Conservation (phyloP, 37 sponge, comb jelly and placozoan genomes). For the Cliona cf. orientalis region DNA sequence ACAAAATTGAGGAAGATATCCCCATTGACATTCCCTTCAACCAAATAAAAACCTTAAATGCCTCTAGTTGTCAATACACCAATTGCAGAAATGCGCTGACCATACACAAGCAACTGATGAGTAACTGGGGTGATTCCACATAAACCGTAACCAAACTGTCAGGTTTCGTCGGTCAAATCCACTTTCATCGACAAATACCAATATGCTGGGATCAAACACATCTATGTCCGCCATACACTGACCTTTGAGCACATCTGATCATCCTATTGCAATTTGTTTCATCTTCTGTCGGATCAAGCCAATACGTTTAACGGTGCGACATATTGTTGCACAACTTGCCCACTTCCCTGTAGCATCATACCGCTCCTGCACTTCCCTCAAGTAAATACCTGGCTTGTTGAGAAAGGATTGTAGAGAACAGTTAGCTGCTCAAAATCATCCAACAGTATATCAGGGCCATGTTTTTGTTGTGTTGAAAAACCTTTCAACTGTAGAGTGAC, state of each 20-base stretch:
- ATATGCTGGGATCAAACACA: conserved; percentile 1
- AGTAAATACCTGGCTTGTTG: conserved; percentile 8
- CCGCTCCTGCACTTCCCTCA: background rate
- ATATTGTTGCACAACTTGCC: background rate
- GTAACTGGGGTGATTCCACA: conserved; percentile 12
- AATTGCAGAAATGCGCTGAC: conserved; percentile 28
- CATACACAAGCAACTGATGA: background rate
- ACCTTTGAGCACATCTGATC: background rate
- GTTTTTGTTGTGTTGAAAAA: background rate
- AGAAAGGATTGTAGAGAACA: conserved; percentile 7
- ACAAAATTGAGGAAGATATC: conserved; percentile 15
- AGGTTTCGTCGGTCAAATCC: conserved; percentile 3
- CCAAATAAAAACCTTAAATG: conserved; percentile 8
- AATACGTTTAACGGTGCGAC: background rate
- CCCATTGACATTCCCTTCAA: conserved; percentile 28
- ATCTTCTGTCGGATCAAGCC: conserved; percentile 4
- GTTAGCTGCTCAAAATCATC: conserved; percentile 16
- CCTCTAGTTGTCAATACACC: conserved; percentile 12
- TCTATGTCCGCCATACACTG: background rate
- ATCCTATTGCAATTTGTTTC: background rate
- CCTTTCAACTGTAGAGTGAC: conserved; percentile 4
- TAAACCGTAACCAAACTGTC: conserved; percentile 10
- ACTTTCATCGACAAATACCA: conserved; percentile 12
- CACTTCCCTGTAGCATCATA: background rate
- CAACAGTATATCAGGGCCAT: conserved; percentile 15